Evolutionary conservation across 1,140 invertebrate genomes (phyloP).

Genomic region (Aphelenchoides avenae): DNA sequence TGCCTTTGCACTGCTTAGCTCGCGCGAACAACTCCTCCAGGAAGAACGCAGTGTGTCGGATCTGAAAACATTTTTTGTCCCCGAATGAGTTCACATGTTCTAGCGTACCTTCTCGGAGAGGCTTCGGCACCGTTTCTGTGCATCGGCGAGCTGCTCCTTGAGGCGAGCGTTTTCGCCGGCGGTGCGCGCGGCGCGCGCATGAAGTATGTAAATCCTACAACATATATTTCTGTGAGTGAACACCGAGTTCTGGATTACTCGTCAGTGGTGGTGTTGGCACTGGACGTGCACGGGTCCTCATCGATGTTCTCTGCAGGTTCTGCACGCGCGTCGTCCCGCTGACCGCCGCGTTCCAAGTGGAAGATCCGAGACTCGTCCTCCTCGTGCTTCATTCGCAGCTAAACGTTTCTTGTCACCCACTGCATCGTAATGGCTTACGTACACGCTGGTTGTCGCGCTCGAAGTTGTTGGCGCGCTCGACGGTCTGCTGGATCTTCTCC

Average conservation of each 20-base stretch:
- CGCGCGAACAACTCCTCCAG: no score
- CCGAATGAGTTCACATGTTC: no score
- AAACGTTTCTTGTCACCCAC: neutral
- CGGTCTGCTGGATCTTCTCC: no score
- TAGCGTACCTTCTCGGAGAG: no score
- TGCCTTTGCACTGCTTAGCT: no score
- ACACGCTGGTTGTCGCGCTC: no score
- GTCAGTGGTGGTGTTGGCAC: neutral
- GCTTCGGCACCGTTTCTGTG: no score
- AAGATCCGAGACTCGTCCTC: constrained; percentile 8
- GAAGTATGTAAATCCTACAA: neutral
- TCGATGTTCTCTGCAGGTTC: neutral
- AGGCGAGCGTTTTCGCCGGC: neutral
- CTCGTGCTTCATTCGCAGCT: constrained; percentile 5
- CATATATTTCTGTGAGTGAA: neutral
- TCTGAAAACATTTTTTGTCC: no score
- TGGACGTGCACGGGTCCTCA: neutral
- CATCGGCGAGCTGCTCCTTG: no score
- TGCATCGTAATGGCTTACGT: no score
- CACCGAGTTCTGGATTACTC: neutral
- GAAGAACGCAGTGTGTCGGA: no score
- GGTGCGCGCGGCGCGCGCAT: neutral
- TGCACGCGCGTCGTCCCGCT: neutral
- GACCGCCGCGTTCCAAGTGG: constrained; percentile 3
- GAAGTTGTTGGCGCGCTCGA: no score